phyloP scores from a whole-genome alignment of 2,888 invertebrate species.

The Tipula confusa region DNA sequence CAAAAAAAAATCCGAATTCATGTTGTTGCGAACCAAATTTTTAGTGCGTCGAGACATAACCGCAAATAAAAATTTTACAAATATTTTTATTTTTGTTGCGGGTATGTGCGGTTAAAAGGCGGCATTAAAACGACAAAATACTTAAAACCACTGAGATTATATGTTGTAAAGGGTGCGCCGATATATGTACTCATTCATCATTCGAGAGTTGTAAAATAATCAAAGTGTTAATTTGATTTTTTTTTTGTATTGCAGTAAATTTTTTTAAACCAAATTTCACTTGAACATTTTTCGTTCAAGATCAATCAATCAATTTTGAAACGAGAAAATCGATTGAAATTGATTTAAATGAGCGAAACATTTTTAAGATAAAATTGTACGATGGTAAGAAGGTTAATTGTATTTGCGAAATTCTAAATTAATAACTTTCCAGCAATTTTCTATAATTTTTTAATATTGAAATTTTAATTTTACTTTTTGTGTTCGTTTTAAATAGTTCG shows the following conservation, averaged over 20 bases:
- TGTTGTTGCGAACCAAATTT: neutral
- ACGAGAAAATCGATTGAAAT: neutral
- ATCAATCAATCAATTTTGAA: neutral
- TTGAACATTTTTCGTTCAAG: neutral
- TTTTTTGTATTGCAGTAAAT: neutral
- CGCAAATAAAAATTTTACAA: neutral
- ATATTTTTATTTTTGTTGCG: neutral
- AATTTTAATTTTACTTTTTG: too few relatives aligned
- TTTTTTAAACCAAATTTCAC: neutral
- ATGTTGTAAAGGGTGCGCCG: neutral
- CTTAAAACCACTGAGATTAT: neutral
- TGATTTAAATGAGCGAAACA: neutral
- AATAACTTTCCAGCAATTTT: too few relatives aligned
- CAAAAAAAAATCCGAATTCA: neutral
- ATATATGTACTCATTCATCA: neutral
- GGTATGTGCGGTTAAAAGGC: neutral
- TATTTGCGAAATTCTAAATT: too few relatives aligned
- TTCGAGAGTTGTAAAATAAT: neutral
- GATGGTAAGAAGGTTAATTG: neutral
- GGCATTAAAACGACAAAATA: neutral
- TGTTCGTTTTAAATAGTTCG: too few relatives aligned
- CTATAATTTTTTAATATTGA: too few relatives aligned
- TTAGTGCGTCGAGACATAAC: neutral
- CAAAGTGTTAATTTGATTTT: neutral
- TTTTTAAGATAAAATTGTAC: neutral